phyloP scores from a whole-genome alignment of 2,113 vertebrate genomes.

The Fregetta grallaria region DNA sequence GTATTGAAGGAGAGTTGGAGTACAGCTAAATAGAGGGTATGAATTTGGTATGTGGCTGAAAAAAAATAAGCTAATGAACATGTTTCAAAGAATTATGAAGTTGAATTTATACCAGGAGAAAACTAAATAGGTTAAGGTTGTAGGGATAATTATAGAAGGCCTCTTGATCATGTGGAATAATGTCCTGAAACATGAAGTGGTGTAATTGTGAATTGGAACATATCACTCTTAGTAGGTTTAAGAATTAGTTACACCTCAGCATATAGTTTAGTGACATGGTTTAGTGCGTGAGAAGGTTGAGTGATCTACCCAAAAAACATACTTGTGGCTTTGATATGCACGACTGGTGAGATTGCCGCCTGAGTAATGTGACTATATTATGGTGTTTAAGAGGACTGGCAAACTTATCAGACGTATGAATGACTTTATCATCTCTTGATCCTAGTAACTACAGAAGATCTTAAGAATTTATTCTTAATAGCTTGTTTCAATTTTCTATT shows the following conservation, averaged over 20 bases:
- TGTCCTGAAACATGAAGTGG: neutral
- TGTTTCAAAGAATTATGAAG: neutral
- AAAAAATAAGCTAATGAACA: neutral
- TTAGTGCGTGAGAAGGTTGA: neutral
- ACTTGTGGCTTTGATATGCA: neutral
- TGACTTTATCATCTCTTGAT: neutral
- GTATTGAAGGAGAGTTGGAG: neutral
- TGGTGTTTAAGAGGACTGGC: neutral
- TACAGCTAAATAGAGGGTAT: neutral
- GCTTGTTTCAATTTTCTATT: neutral
- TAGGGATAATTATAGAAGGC: neutral
- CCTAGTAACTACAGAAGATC: neutral
- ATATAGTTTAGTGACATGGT: neutral
- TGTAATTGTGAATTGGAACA: neutral
- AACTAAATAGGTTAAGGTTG: neutral
- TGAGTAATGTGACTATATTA: neutral
- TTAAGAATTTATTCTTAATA: neutral
- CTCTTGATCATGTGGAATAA: neutral
- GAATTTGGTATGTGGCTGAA: neutral
- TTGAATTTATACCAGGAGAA: neutral
- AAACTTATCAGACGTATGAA: neutral
- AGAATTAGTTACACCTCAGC: neutral
- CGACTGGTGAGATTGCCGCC: neutral
- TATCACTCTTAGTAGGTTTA: neutral
- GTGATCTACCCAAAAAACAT: neutral